These are phyloP conservation scores for Dorcus hopei DNA, from an alignment of 2,888 invertebrate genomes.

Conservation along the genomic window DNA sequence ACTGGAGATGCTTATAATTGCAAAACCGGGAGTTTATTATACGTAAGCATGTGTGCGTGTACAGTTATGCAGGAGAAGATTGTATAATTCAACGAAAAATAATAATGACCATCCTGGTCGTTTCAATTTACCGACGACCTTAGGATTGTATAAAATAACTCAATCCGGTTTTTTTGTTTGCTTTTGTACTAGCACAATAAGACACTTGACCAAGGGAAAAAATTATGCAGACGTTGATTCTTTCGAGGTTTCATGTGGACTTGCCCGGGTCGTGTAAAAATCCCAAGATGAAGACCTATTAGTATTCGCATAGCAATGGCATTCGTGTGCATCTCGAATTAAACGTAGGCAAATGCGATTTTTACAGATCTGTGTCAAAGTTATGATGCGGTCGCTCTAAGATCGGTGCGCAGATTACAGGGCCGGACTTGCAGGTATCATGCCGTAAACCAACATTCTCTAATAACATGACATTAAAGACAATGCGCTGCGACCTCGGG, in stretches of 20 bases:
- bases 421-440: slow-evolving; percentile 31
- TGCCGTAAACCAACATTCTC: slow-evolving; percentile 37
- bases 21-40: not conserved
- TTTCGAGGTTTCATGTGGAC: no score
- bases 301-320: no score
- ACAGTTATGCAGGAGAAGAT: not conserved
- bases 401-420: slow-evolving; percentile 38
- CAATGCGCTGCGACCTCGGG: slow-evolving; percentile 33
- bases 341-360: not conserved
- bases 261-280: no score
- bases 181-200: no score
- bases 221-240: no score
- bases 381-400: slow-evolving; percentile 20
- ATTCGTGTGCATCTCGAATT: no score
- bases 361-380: not conserved
- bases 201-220: no score
- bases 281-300: no score
- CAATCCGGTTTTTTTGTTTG: no score
- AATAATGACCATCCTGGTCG: not conserved
- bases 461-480: slow-evolving; percentile 39
- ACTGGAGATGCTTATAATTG: slow-evolving; percentile 2
- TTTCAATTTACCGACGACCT: no score
- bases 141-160: no score
- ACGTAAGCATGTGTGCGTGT: not conserved
- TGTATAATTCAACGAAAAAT: slow-evolving; percentile 1